A percentile compares a stretch with the other conserved stretches of the same genome.
These are phyloP conservation scores for Acanthurus tractus DNA, from an alignment of 2,797 vertebrate species.

Conservation along the genomic window DNA sequence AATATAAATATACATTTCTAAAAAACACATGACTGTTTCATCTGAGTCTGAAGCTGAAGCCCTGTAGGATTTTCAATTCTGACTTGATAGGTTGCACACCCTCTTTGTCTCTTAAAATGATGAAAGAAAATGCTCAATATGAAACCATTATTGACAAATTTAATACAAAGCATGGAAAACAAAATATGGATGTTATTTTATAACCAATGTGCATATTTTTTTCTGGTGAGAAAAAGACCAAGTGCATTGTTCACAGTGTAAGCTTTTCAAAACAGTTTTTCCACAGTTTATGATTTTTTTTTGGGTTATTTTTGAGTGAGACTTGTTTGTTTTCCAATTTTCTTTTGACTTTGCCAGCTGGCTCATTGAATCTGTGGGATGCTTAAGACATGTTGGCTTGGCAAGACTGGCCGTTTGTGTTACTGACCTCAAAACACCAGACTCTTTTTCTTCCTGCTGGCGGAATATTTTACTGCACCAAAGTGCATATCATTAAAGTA, in stretches of 20 bases:
- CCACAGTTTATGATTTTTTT: not conserved
- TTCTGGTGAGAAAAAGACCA: not conserved
- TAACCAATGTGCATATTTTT: not conserved
- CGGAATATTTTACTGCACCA: constrained; percentile 44
- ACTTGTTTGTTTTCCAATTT: constrained; percentile 41
- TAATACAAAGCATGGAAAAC: not conserved
- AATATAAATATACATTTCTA: not conserved
- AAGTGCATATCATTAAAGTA: constrained; percentile 57
- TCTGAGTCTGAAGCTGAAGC: not conserved
- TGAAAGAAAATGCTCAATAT: constrained; percentile 15
- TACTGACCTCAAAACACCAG: constrained; percentile 61
- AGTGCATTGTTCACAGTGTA: constrained; percentile 12
- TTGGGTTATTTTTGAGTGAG: constrained; percentile 19
- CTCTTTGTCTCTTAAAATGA: constrained; percentile 6
- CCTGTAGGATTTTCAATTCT: not conserved
- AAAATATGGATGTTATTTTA: not conserved
- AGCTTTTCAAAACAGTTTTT: not conserved
- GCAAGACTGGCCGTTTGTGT: constrained; percentile 39
- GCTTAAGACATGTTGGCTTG: constrained; percentile 44
- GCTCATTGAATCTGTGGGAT: constrained; percentile 16
- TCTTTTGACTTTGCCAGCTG: constrained; percentile 42
- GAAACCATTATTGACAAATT: constrained; percentile 8
- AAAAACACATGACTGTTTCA: not conserved
- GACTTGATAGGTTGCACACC: not conserved
- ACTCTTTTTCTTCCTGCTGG: constrained; percentile 49